These are phyloP conservation scores for Serinus canaria DNA, from an alignment of 2,113 vertebrate species.

Conservation along the genomic window DNA sequence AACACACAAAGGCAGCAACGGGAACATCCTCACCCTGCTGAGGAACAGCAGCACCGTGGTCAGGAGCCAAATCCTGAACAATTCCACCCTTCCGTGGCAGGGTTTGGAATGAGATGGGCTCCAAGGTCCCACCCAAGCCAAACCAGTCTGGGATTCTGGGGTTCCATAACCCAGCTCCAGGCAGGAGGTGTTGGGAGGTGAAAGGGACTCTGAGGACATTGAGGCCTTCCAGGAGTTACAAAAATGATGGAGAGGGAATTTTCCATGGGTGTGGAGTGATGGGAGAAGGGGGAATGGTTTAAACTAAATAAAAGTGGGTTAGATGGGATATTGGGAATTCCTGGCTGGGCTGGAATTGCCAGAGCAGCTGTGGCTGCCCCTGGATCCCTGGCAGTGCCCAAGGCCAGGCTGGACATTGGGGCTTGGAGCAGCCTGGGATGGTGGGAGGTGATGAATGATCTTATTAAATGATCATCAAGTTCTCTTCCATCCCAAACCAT, in stretches of 20 bases:
- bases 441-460: no score
- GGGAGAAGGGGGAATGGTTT: neutral
- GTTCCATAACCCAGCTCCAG: neutral
- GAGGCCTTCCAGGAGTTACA: no score
- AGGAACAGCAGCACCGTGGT: accelerated
- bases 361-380: neutral
- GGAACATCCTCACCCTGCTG: neutral
- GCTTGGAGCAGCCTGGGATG: no score
- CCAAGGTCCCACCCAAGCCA: neutral
- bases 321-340: neutral
- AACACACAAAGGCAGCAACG: neutral
- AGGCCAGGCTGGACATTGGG: neutral
- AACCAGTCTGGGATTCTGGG: neutral
- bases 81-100: neutral
- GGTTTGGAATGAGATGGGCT: neutral
- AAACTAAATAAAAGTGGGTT: neutral
- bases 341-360: neutral
- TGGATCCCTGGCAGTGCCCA: neutral
- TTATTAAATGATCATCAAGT: no score
- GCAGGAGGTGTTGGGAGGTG: accelerated
- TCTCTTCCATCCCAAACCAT: no score
- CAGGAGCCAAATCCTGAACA: neutral
- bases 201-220: neutral
- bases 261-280: neutral
- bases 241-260: neutral